phyloP scores from a whole-genome alignment of 2,888 invertebrate genomes.

The Tiphia femorata region DNA sequence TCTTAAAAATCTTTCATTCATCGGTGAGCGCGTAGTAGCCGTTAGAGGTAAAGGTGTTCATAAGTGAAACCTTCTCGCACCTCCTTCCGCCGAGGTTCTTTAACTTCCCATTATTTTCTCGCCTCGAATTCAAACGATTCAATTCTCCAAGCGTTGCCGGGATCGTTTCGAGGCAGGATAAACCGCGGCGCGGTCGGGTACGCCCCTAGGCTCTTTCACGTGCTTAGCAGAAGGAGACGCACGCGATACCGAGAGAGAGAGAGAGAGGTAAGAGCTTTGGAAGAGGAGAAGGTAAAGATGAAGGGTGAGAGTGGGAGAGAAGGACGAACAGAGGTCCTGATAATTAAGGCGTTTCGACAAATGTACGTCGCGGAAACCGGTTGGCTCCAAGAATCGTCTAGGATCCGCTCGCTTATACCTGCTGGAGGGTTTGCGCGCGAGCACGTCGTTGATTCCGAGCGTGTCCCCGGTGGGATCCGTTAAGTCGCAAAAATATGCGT shows the following conservation, averaged over 20 bases:
- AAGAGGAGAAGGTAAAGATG: not conserved
- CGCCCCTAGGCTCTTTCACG: no score
- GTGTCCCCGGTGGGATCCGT: slow-evolving; percentile 33
- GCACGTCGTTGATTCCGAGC: slow-evolving; percentile 29
- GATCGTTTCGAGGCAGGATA: no score
- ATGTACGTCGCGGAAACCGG: slow-evolving; percentile 52
- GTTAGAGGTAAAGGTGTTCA: no score
- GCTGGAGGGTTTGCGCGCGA: slow-evolving; percentile 34
- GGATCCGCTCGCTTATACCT: slow-evolving; percentile 35
- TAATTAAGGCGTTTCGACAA: slow-evolving; percentile 59
- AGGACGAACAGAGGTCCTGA: slow-evolving; percentile 41
- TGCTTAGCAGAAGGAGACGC: not conserved
- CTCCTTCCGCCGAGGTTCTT: no score
- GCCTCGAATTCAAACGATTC: no score
- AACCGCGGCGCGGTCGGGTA: no score
- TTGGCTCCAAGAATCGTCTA: slow-evolving; percentile 37
- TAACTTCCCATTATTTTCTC: no score
- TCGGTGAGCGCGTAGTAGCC: no score
- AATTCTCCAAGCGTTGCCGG: no score
- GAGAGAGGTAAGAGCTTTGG: not conserved
- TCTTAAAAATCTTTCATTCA: no score
- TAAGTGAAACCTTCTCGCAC: no score
- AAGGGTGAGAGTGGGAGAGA: not conserved
- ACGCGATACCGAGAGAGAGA: not conserved
- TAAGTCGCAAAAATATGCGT: slow-evolving; percentile 33